These are phyloP conservation scores for Chamaetylas fuelleborni DNA, from an alignment of 2,113 vertebrate genomes.

Conservation along the genomic window DNA sequence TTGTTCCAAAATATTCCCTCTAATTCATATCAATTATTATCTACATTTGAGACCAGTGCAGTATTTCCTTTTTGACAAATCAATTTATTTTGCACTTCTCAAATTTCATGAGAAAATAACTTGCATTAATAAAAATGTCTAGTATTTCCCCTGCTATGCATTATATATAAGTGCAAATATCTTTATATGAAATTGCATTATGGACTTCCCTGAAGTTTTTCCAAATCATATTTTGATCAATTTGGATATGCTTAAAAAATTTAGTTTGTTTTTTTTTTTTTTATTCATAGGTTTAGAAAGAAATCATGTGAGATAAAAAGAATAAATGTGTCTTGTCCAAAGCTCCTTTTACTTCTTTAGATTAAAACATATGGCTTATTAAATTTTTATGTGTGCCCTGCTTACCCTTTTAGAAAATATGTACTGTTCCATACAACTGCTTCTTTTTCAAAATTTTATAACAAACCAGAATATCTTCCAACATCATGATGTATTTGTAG, in stretches of 20 bases:
- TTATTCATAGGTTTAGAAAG: neutral
- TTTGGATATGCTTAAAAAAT: neutral
- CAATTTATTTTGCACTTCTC: neutral
- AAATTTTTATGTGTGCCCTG: neutral
- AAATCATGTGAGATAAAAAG: neutral
- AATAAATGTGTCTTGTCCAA: neutral
- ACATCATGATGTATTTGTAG: neutral
- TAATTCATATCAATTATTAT: too few relatives aligned
- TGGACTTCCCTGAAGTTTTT: too few relatives aligned
- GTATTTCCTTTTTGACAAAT: too few relatives aligned
- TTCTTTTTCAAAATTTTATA: neutral
- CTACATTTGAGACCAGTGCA: too few relatives aligned
- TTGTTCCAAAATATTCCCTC: too few relatives aligned
- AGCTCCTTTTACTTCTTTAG: neutral
- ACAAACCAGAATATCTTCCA: neutral
- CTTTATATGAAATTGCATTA: neutral
- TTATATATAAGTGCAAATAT: neutral
- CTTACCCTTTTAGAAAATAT: slow-evolving; percentile 22
- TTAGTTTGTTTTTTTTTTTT: neutral
- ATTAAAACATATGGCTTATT: neutral
- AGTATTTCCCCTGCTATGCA: neutral
- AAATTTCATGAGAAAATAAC: neutral
- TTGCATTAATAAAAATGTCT: neutral
- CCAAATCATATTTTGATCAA: neutral
- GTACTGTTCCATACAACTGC: neutral